These are phyloP conservation scores for Paedocypris micromegethes DNA, from an alignment of 2,797 vertebrate genomes.

Conservation along the genomic window DNA sequence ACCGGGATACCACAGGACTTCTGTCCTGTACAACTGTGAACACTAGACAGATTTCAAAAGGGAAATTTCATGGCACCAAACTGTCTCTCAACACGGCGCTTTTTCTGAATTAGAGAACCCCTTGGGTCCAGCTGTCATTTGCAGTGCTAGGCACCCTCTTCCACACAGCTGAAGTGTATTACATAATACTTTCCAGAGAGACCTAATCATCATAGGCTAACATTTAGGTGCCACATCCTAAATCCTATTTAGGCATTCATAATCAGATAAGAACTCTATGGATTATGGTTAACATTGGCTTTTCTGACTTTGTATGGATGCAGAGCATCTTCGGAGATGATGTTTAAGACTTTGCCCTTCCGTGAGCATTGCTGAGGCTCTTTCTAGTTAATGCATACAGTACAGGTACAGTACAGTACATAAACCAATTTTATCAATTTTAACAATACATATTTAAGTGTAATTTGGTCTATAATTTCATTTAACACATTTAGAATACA, in stretches of 20 bases:
- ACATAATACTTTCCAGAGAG: conserved; percentile 56
- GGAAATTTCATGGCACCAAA: conserved; percentile 4
- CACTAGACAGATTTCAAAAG: conserved; percentile 3
- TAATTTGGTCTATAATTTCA: too few relatives aligned
- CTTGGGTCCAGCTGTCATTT: conserved; percentile 40
- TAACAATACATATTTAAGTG: too few relatives aligned
- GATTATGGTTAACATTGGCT: conserved; percentile 62
- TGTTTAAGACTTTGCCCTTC: conserved; percentile 23
- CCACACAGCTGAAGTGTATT: conserved; percentile 49
- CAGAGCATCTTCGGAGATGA: conserved; percentile 40
- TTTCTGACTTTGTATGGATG: conserved; percentile 46
- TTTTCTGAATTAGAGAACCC: conserved; percentile 27
- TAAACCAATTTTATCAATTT: too few relatives aligned
- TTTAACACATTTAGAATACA: too few relatives aligned
- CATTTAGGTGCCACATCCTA: conserved; percentile 63
- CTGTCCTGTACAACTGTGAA: neutral
- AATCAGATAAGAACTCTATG: conserved; percentile 68
- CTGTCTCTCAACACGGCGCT: conserved; percentile 6
- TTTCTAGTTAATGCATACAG: too few relatives aligned
- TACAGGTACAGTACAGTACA: too few relatives aligned
- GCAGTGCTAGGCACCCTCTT: conserved; percentile 45
- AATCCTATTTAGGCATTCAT: conserved; percentile 73
- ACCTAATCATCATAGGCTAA: conserved; percentile 62
- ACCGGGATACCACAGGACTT: neutral
- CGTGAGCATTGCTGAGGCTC: neutral